Evolutionary conservation across 2,113 vertebrate species (phyloP), one percentile per base, ranked within the genome.

Genomic region (Morone saxatilis): DNA sequence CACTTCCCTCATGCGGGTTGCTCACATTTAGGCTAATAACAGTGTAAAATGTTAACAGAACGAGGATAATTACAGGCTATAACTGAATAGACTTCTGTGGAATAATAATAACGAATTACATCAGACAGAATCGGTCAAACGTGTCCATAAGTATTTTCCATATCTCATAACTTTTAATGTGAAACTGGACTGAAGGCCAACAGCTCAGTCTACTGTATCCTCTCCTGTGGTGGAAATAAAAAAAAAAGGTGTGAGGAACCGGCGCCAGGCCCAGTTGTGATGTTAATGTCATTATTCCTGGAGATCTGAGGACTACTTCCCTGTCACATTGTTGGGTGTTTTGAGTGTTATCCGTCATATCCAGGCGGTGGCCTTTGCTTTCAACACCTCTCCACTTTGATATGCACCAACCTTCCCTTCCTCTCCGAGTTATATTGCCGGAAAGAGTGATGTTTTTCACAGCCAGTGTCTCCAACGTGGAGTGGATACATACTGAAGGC

Each of bases 311-410:
- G 90, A 93, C 89, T 93, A 90, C 94, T 93, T 93, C 87, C 91
- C 92, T 95, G 78, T 90, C 93, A 95, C 93, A 94, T 96, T 96
- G 96, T 97, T 95, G 93, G 85, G 78, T 92, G 94, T 92, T 94
- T 94, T 93, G 93, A 93, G 94, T 91, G 93, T 94, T 95, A 95
- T 96, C 95, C 96, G 94, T 97, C 95, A 97, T 96, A 96, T 95
- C 94, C 95, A 96, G 94, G 94, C 93, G 93, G 94, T 87, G 94
- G 94, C 95, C 90, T 91, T 90, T 94, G 96, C 87, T 89, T 87
- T 96, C 93, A 96, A 96, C 96, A 97, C 96, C 94, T 96, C 88
- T 93, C 67, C 61, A 92, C 96, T 98, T 98, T 99, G 97, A 98
- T 97, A 97, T 98, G 97, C 97, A 96, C 81, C 86, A 93, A 79